Base-by-base conservation (phyloP, 2,113 vertebrate species). In the Zingel zingel region DNA sequence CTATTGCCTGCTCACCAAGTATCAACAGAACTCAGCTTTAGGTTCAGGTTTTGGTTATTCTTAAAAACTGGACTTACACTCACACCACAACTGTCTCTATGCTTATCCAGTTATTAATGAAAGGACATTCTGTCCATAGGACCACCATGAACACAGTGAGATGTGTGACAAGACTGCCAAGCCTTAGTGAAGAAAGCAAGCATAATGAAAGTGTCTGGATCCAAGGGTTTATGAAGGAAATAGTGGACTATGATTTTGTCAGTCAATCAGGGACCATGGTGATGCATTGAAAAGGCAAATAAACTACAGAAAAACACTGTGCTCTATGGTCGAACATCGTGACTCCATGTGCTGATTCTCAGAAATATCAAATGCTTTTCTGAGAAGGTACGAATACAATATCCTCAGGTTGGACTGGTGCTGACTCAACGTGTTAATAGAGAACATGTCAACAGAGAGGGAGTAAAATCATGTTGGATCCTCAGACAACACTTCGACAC, bases 351-450 rank as follows among this genome's bases (percentile, higher is more conserved):
- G 23, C 64, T 51, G 43, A 47, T 77, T 87, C 87, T 70, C 58
- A 77, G 74, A 80, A 84, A 75, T 71, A 70, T 66, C n/a, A 67
- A 71, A 72, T 77, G 33, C 19, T 68, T 56, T 84, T 59, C 71
- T 64, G 57, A 51, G 56, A 81, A 81, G n/a, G 10, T 21, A 19
- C 57, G 21, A 76, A 39, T 51, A 73, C 64, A 83, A 2, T 79
- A 78, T 72, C 64, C 50, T 73, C 10, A 25, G 69, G 59, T 18
- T 74, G 33, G 71, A 54, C 61, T 19, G 36, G 61, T 43, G 56
- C 54, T 82, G 75, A 79, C 56, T 69, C 13, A 18, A 77, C 45
- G 25, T 65, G 70, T 56, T 68, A 30, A 43, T 27, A 53, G 58
- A 79, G 43, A 79, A 39, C 25, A 58, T 79, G 69, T 81, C 61